These are phyloP conservation scores for Hyles lineata DNA, from an alignment of 2,888 invertebrate genomes.

Conservation along the genomic window DNA sequence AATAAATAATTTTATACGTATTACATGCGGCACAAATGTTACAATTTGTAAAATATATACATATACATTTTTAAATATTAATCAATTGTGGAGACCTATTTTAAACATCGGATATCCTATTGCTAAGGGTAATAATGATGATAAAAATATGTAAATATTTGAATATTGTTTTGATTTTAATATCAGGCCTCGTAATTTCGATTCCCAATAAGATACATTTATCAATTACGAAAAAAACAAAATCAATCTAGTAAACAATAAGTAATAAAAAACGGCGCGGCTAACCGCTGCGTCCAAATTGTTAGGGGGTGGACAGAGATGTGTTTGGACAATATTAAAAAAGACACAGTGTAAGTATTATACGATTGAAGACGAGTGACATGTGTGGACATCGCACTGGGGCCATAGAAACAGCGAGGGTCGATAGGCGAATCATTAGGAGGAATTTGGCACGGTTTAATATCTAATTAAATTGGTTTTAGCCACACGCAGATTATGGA, in stretches of 20 bases:
- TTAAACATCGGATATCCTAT: too few relatives aligned
- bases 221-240: not conserved
- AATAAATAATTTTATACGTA: too few relatives aligned
- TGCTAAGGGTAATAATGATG: too few relatives aligned
- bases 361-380: constrained; percentile 70
- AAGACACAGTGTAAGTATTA: constrained; percentile 70
- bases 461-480: too few relatives aligned
- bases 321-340: constrained; percentile 74
- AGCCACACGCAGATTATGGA: too few relatives aligned
- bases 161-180: too few relatives aligned
- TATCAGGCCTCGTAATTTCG: not conserved
- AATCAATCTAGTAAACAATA: constrained; percentile 39
- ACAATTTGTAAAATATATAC: too few relatives aligned
- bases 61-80: too few relatives aligned
- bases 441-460: too few relatives aligned
- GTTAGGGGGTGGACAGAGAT: constrained; percentile 60
- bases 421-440: not conserved
- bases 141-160: too few relatives aligned
- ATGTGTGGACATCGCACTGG: constrained; percentile 59
- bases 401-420: constrained; percentile 52
- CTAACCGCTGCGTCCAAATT: constrained; percentile 60
- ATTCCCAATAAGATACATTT: not conserved
- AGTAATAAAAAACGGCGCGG: constrained; percentile 43
- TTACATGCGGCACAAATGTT: too few relatives aligned
- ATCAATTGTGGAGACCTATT: too few relatives aligned